These are phyloP conservation scores for Drosophila hydei DNA, from an alignment of 1,140 invertebrate genomes.

Conservation along the genomic window DNA sequence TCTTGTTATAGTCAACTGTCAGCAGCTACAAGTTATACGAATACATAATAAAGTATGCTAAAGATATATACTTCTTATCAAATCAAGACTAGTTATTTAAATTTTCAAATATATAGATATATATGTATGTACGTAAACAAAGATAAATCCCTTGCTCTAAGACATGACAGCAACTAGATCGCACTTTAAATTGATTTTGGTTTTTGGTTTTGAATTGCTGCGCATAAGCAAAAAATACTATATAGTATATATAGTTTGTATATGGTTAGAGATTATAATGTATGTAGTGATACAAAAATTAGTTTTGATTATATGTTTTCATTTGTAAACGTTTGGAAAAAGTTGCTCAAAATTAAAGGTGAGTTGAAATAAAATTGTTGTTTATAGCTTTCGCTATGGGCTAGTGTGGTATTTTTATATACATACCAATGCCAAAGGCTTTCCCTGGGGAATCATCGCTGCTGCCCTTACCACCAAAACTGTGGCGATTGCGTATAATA, in stretches of 20 bases:
- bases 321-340: slow-evolving; percentile 31
- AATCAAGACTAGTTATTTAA: slow-evolving; percentile 18
- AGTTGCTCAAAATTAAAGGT: slow-evolving; percentile 72
- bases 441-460: slow-evolving; percentile 85
- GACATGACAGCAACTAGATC: slow-evolving; percentile 55
- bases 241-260: slow-evolving; percentile 47
- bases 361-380: slow-evolving; percentile 53
- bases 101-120: slow-evolving; percentile 5
- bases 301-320: slow-evolving; percentile 45
- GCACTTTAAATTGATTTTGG: slow-evolving; percentile 12
- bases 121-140: slow-evolving; percentile 36
- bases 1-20: slow-evolving; percentile 47
- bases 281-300: slow-evolving; percentile 53
- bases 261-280: slow-evolving; percentile 47
- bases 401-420: slow-evolving; percentile 25
- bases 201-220: slow-evolving; percentile 40
- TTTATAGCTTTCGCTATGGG: neutral
- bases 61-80: slow-evolving; percentile 25
- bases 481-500: slow-evolving; percentile 75
- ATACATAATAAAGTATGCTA: slow-evolving; percentile 28
- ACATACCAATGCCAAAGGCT: slow-evolving; percentile 92
- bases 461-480: slow-evolving; percentile 80
- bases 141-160: slow-evolving; percentile 78
- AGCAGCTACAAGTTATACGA: slow-evolving; percentile 33
- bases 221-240: slow-evolving; percentile 62